Evolutionary conservation across 2,888 invertebrate genomes (phyloP).

Genomic region (Ennomos quercinarius): DNA sequence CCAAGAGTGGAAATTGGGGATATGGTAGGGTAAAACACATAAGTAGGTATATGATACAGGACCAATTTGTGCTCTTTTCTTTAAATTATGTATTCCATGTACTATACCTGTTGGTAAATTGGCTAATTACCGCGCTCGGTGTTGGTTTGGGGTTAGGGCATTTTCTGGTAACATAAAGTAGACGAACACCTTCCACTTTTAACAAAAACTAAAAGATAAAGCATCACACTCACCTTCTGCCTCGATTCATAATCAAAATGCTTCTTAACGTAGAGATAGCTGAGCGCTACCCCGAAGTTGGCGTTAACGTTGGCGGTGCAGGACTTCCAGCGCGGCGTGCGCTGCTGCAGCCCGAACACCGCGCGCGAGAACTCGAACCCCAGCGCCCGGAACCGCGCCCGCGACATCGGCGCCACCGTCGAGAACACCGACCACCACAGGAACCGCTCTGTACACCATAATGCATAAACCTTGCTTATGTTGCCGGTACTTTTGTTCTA

Average conservation of each 20-base stretch:
- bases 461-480: too few relatives aligned
- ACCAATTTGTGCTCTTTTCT: too few relatives aligned
- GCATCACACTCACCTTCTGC: conserved; percentile 76
- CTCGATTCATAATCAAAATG: conserved; percentile 86
- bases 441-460: conserved; percentile 88
- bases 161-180: too few relatives aligned
- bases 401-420: conserved; percentile 87
- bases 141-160: too few relatives aligned
- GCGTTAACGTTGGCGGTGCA: conserved; percentile 87
- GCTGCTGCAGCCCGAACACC: conserved; percentile 87
- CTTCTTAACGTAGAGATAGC: conserved; percentile 86
- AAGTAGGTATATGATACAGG: too few relatives aligned
- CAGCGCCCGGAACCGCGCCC: conserved; percentile 83
- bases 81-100: too few relatives aligned
- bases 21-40: too few relatives aligned
- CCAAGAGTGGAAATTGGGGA: too few relatives aligned
- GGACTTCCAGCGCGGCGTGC: conserved; percentile 87
- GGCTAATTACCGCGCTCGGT: too few relatives aligned
- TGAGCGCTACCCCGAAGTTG: conserved; percentile 88
- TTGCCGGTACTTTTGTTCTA: too few relatives aligned
- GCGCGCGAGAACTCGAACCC: conserved; percentile 88
- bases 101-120: too few relatives aligned
- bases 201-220: neutral
- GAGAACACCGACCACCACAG: conserved; percentile 90
- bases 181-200: too few relatives aligned